Evolutionary conservation across 2,888 invertebrate genomes (phyloP).

Genomic region (Ormia ochracea): DNA sequence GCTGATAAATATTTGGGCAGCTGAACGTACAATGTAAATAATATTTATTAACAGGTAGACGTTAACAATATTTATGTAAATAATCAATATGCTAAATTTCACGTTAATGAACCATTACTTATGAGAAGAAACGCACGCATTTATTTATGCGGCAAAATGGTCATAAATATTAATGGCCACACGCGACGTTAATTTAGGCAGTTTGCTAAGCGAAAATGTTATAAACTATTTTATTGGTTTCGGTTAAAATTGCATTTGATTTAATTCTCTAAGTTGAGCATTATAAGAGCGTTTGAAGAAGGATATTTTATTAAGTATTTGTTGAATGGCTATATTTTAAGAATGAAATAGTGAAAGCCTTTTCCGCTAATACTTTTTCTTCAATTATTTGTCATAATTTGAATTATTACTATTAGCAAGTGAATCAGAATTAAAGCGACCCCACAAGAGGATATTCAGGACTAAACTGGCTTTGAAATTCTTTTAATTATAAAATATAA

Average conservation of each 20-base stretch:
- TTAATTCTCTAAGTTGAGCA: background rate
- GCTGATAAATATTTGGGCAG: slow-evolving; percentile 33
- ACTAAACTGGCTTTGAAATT: too few relatives aligned
- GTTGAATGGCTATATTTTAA: too few relatives aligned
- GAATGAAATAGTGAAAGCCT: too few relatives aligned
- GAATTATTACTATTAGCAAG: too few relatives aligned
- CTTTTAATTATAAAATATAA: too few relatives aligned
- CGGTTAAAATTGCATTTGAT: background rate
- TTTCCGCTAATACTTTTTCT: too few relatives aligned
- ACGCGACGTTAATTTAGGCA: slow-evolving; percentile 31
- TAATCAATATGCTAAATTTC: slow-evolving; percentile 53
- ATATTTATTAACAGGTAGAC: slow-evolving; percentile 33
- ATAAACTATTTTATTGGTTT: background rate
- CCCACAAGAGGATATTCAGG: too few relatives aligned
- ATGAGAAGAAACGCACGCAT: background rate
- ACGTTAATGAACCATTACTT: slow-evolving; percentile 43
- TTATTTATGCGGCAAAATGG: background rate
- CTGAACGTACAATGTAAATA: background rate
- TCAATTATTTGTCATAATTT: too few relatives aligned
- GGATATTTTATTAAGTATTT: too few relatives aligned
- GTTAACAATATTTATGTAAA: slow-evolving; percentile 55
- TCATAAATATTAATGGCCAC: slow-evolving; percentile 14
- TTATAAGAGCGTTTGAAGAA: too few relatives aligned
- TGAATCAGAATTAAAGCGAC: too few relatives aligned
- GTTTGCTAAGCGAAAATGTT: background rate